Conservation (phyloP, 1,140 invertebrate genomes). For the Aphelinus atriplicis region DNA sequence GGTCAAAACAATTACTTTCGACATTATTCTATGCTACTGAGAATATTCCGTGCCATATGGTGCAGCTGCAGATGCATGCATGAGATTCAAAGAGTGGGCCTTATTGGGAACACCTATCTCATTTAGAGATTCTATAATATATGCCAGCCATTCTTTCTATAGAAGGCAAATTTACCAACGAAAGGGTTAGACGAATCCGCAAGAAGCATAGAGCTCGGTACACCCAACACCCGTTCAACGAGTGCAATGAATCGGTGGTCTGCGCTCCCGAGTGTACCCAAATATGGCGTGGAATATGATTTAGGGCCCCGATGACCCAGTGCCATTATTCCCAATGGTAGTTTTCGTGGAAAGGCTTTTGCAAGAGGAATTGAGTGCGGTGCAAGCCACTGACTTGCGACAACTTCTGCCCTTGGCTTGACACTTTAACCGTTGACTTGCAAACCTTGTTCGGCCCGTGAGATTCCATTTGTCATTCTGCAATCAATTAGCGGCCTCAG, state of each 20-base stretch:
- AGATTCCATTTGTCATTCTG: slow-evolving; percentile 16
- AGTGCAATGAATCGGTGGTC: neutral
- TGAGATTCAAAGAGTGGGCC: too few relatives aligned
- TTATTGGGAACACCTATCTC: too few relatives aligned
- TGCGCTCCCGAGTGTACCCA: neutral
- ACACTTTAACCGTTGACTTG: slow-evolving; percentile 20
- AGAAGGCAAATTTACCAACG: neutral
- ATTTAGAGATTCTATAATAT: too few relatives aligned
- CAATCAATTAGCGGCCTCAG: neutral
- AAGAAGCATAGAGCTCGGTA: slow-evolving; percentile 33
- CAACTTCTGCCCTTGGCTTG: neutral
- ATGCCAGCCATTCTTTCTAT: too few relatives aligned
- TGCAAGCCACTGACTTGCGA: neutral
- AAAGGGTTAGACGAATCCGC: slow-evolving; percentile 22
- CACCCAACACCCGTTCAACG: slow-evolving; percentile 26
- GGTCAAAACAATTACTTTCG: too few relatives aligned
- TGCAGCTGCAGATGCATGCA: too few relatives aligned
- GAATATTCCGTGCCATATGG: too few relatives aligned
- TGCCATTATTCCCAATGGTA: slow-evolving; percentile 33
- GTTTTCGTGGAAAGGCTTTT: slow-evolving; percentile 26
- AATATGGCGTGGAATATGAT: slow-evolving; percentile 38
- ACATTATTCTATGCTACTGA: too few relatives aligned
- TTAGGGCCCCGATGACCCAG: slow-evolving; percentile 38
- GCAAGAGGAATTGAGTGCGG: slow-evolving; percentile 10
- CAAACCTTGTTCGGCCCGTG: neutral